Evolutionary conservation across 2,113 vertebrate species (phyloP).

Genomic region (Brachyistius frenatus): DNA sequence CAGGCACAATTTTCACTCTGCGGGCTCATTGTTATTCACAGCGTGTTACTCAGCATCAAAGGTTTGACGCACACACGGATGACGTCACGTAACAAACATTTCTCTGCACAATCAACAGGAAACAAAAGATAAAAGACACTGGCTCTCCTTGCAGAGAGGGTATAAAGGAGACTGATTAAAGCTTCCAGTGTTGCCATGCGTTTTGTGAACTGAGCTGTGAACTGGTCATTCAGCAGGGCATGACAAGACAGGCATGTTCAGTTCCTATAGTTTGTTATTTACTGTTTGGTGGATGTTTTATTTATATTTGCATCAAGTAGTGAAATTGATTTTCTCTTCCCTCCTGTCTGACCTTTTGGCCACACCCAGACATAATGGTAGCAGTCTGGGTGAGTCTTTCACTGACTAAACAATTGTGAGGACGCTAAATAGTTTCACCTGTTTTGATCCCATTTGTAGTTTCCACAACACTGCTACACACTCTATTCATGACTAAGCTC

Average conservation of each 20-base stretch:
- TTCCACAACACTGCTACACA: not conserved
- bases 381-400: not conserved
- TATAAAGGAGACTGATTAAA: constrained; percentile 36
- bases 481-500: not conserved
- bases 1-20: constrained; percentile 37
- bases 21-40: constrained; percentile 68
- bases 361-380: not conserved
- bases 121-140: constrained; percentile 35
- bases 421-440: not conserved
- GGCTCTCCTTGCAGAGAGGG: constrained; percentile 40
- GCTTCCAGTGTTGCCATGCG: not conserved
- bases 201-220: constrained; percentile 17
- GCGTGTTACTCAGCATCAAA: constrained; percentile 60
- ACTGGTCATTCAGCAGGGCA: not conserved
- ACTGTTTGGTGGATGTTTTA: not conserved
- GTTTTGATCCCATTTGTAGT: not conserved
- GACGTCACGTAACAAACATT: constrained; percentile 70
- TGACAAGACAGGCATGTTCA: not conserved
- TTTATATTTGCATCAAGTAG: not conserved
- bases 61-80: constrained; percentile 68
- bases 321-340: not conserved
- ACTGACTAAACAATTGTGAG: not conserved
- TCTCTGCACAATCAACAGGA: constrained; percentile 56
- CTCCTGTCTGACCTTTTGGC: constrained; percentile 13
- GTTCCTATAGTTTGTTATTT: constrained; percentile 10